Evolutionary conservation across 2,797 vertebrate species (phyloP).

Genomic region (Potorous gilbertii): DNA sequence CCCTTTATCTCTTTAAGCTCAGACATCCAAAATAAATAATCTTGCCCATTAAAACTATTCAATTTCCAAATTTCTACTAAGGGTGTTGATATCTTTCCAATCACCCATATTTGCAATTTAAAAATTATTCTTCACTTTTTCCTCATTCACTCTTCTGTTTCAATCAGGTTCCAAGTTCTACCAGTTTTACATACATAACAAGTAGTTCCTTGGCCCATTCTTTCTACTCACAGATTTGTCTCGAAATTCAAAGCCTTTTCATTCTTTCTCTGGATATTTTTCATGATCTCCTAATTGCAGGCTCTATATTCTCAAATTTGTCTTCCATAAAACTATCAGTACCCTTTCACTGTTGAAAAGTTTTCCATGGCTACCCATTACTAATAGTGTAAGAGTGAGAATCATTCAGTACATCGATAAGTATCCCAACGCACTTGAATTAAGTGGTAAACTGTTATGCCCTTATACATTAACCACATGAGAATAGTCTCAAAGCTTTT

Average conservation of each 20-base stretch:
- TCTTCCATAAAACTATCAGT: neutral
- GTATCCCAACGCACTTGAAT: neutral
- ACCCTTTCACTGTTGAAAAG: neutral
- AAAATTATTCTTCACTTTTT: neutral
- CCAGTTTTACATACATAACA: neutral
- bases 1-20: neutral
- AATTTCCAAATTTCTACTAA: neutral
- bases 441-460: neutral
- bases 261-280: neutral
- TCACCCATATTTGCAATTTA: neutral
- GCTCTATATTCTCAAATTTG: neutral
- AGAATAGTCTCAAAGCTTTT: neutral
- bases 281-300: neutral
- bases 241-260: neutral
- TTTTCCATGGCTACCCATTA: neutral
- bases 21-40: neutral
- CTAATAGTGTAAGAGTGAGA: neutral
- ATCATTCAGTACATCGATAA: neutral
- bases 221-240: neutral
- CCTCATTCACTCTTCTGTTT: neutral
- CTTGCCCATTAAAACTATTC: neutral
- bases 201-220: neutral
- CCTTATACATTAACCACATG: neutral
- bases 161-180: neutral
- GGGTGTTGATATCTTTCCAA: neutral